These are phyloP conservation scores for Pharmacophagus antenor DNA, from an alignment of 2,888 invertebrate species.

Conservation along the genomic window DNA sequence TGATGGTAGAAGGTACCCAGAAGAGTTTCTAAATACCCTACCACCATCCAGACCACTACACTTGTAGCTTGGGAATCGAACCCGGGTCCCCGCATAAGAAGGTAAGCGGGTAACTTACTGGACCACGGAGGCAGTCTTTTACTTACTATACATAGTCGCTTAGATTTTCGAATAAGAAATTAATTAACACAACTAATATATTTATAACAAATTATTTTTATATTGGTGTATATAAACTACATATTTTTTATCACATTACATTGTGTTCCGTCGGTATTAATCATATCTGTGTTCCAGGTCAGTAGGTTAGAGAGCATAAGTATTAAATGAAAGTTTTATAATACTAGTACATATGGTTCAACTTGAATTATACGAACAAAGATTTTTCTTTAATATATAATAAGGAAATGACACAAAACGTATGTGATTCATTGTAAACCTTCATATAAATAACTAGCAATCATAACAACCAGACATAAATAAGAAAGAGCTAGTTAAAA, in stretches of 20 bases:
- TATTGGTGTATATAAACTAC: background rate
- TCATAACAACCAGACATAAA: background rate
- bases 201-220: too few species aligned
- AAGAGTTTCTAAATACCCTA: too few species aligned
- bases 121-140: too few species aligned
- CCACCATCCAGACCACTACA: too few species aligned
- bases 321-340: background rate
- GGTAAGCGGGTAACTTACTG: too few species aligned
- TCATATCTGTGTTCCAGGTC: slow-evolving; percentile 13
- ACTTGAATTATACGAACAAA: slow-evolving; percentile 2
- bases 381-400: background rate
- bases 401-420: too few species aligned
- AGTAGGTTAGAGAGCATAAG: slow-evolving; percentile 18
- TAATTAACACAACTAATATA: too few species aligned
- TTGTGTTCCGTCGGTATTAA: background rate
- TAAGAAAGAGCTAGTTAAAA: background rate
- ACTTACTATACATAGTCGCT: too few species aligned
- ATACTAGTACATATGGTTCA: background rate
- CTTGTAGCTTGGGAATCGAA: too few species aligned
- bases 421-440: slow-evolving; percentile 16
- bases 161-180: too few species aligned
- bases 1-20: too few species aligned
- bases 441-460: slow-evolving; percentile 10
- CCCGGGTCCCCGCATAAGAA: too few species aligned
- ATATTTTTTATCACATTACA: background rate